phyloP scores from a whole-genome alignment of 1,140 invertebrate genomes.

The Drosophila sulfurigaster region DNA sequence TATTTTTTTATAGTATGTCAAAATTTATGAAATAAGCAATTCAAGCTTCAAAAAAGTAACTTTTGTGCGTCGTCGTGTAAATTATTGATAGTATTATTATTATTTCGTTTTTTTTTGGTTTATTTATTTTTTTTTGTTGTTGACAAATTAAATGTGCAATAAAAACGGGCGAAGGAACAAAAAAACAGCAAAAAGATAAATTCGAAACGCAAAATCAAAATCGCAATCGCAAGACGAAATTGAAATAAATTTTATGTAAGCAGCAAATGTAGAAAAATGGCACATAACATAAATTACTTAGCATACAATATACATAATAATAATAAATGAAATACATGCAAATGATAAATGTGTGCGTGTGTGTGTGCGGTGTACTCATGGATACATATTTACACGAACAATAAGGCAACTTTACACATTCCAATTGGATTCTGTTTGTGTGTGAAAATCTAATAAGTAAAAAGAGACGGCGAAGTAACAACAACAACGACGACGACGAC shows the following conservation, averaged over 20 bases:
- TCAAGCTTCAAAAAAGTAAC: slow-evolving; percentile 7
- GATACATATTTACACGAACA: slow-evolving; percentile 25
- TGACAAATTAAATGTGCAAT: slow-evolving; percentile 35
- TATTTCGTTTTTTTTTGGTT: slow-evolving; percentile 8
- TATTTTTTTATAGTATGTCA: slow-evolving; percentile 9
- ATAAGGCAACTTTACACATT: slow-evolving; percentile 72
- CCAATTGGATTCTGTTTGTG: slow-evolving; percentile 70
- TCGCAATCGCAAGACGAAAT: slow-evolving; percentile 17
- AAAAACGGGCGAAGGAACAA: slow-evolving; percentile 32
- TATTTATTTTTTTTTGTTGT: slow-evolving; percentile 17
- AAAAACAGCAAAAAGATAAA: neutral
- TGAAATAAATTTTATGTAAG: slow-evolving; percentile 52
- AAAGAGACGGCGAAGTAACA: slow-evolving; percentile 44
- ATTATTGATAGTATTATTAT: slow-evolving; percentile 12
- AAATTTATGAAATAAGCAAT: slow-evolving; percentile 24
- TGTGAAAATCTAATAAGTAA: slow-evolving; percentile 73
- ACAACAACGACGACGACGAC: slow-evolving; percentile 32
- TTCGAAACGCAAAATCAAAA: slow-evolving; percentile 1
- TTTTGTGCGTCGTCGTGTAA: slow-evolving; percentile 23
- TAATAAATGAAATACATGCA: slow-evolving; percentile 5
- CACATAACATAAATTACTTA: slow-evolving; percentile 36
- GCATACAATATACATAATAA: neutral
- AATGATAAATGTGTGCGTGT: neutral
- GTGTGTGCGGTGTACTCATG: slow-evolving; percentile 3
- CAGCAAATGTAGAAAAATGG: slow-evolving; percentile 5